A percentile compares a stretch with the other conserved stretches of the same genome.
phyloP scores from a whole-genome alignment of 2,888 invertebrate species.

The Caenorhabditis sp. region DNA sequence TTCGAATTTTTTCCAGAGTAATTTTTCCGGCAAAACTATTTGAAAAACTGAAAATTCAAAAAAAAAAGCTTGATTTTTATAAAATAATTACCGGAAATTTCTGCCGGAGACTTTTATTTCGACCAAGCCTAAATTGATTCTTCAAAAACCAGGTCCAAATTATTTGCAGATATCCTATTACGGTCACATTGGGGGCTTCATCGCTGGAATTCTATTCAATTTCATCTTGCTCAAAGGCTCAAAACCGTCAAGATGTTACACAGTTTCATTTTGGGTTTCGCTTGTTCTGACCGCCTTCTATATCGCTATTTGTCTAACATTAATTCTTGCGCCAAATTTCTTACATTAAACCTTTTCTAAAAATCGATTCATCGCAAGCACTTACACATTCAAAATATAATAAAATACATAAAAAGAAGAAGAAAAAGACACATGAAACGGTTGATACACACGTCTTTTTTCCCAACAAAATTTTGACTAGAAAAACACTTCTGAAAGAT shows the following conservation, averaged over 20 bases:
- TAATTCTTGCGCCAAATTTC: slow-evolving; percentile 48
- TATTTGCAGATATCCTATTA: slow-evolving; percentile 83
- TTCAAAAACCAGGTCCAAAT: background rate
- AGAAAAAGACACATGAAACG: too few species aligned
- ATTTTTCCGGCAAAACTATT: too few species aligned
- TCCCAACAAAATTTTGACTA: too few species aligned
- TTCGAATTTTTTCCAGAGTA: background rate
- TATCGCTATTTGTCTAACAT: slow-evolving; percentile 51
- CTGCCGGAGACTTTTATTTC: too few species aligned
- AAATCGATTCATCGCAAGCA: background rate
- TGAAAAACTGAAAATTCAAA: too few species aligned
- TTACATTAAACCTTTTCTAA: background rate
- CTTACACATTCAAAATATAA: too few species aligned
- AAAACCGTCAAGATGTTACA: slow-evolving; percentile 21
- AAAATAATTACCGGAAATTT: too few species aligned
- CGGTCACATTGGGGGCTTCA: slow-evolving; percentile 89
- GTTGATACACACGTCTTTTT: too few species aligned
- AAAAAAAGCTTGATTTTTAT: too few species aligned
- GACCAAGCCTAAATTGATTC: too few species aligned
- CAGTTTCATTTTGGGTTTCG: slow-evolving; percentile 77
- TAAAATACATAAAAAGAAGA: too few species aligned
- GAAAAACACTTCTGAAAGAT: too few species aligned
- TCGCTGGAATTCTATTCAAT: slow-evolving; percentile 85
- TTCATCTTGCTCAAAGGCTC: slow-evolving; percentile 80
- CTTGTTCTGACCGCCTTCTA: slow-evolving; percentile 74